These are phyloP conservation scores for Cryptoleucopteryx plumbea DNA, from an alignment of 2,113 vertebrate species.

Conservation along the genomic window DNA sequence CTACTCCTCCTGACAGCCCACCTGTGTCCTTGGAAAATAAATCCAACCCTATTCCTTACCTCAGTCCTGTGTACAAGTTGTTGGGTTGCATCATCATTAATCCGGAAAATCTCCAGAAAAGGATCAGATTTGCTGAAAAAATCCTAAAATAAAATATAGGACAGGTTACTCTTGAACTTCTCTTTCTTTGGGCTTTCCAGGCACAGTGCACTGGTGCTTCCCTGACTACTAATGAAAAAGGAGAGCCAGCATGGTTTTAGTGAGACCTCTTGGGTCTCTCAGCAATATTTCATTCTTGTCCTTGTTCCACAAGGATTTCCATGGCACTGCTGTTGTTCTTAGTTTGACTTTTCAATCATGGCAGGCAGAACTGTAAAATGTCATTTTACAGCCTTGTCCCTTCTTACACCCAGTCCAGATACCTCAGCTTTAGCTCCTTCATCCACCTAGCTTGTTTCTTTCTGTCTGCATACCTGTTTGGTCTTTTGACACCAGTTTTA, in stretches of 20 bases:
- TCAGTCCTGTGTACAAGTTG: conserved; percentile 98
- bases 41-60: conserved; percentile 68
- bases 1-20: not conserved
- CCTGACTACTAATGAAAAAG: not conserved
- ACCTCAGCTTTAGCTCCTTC: not conserved
- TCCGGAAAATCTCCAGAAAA: conserved; percentile 93
- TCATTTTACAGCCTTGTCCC: not conserved
- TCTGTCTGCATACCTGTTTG: not conserved
- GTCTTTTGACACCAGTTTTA: not conserved
- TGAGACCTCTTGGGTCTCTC: not conserved
- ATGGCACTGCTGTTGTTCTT: not conserved
- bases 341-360: not conserved
- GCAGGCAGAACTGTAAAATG: not conserved
- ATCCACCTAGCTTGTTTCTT: not conserved
- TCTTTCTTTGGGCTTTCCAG: not conserved
- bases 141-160: conserved; percentile 78
- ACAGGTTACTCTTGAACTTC: not conserved
- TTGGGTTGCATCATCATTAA: conserved; percentile 93
- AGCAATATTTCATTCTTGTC: not conserved
- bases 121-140: conserved; percentile 99
- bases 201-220: not conserved
- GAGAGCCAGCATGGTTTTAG: not conserved
- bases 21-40: not conserved
- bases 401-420: not conserved
- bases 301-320: not conserved